Evolutionary conservation across 2,888 invertebrate genomes (phyloP), one percentile per base, ranked within the genome.

Genomic region (Pandemis cinnamomeana): DNA sequence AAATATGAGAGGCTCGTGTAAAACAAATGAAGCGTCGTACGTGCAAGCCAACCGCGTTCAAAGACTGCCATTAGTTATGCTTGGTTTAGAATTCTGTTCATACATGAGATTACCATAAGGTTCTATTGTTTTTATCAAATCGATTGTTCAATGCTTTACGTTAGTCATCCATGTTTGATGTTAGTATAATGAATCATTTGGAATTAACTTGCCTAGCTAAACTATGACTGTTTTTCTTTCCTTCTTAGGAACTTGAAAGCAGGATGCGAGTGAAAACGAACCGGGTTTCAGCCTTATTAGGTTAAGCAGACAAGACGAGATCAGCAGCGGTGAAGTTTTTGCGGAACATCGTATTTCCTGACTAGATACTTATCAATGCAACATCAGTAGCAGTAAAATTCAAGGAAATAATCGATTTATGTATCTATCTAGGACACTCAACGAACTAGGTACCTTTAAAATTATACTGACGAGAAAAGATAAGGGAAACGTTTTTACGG

Each of bases 71-170:
- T 74, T 74, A 74, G 74, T 71, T 74, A 74, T 67, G 74, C 70
- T 68, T 63, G 55, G 71, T 83, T 86, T 84, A 77, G 80, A 80
- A 87, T 87, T 87, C 86, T 79, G 78, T 77, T 81, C 85, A 81
- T 81, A 80, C 76, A 77, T 44, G 76, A 73, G 81, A 86, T 87
- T 87, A 86, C 80, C 87, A 86, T 90, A 87, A 83, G 84, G 83
- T 79, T 80, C 82, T 82, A 85, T 84, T 86, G 85, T 86, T 83
- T 74, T 84, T 79, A 80, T 82, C 77, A 80, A 84, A 87, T 84
- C 84, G 82, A 87, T 89, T 87, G 86, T 87, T 86, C 78, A 73
- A 78, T 79, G 75, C 64, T 78, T 80, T 80, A 75, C 77, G 75
- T 75, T 77, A 76, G 70, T 72, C 71, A 72, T 71, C 72, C 76